These are phyloP conservation scores for Opisthocomus hoazin DNA, from an alignment of 2,113 vertebrate species.

Conservation along the genomic window DNA sequence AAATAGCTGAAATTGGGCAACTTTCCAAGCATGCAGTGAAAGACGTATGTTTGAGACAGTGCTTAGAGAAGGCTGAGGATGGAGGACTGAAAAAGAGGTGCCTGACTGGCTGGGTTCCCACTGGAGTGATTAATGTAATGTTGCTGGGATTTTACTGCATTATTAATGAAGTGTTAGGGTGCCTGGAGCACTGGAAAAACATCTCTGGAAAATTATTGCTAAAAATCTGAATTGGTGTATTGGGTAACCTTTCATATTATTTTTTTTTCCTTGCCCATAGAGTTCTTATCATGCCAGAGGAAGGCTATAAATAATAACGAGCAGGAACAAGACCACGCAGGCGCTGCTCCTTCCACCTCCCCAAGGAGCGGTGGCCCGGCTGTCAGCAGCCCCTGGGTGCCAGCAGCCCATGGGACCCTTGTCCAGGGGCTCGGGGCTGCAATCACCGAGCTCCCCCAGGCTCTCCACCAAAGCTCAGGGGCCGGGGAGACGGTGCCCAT, in stretches of 20 bases:
- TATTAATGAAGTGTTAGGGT: constrained; percentile 58
- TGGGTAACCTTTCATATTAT: neutral
- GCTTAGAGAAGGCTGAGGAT: constrained; percentile 39
- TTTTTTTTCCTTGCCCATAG: neutral
- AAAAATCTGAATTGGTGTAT: constrained; percentile 23
- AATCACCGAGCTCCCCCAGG: too few relatives aligned
- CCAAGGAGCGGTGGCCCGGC: accelerated
- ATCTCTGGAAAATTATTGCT: constrained; percentile 37
- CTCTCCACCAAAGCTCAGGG: accelerated
- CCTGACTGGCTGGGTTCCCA: constrained; percentile 54
- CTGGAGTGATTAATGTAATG: constrained; percentile 45
- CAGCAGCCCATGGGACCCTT: neutral
- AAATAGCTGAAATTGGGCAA: constrained; percentile 53
- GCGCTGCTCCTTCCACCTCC: neutral
- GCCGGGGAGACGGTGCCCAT: too few relatives aligned
- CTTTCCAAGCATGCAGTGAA: constrained; percentile 60
- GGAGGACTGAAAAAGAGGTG: constrained; percentile 51
- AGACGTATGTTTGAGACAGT: constrained; percentile 53
- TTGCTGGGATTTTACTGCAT: constrained; percentile 55
- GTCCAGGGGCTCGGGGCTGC: neutral
- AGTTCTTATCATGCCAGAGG: neutral
- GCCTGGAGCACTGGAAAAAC: constrained; percentile 53
- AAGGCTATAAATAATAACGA: neutral
- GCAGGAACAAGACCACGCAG: neutral
- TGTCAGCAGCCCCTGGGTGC: neutral